Percentiles rank a stretch among this genome's conserved stretches.
Evolutionary conservation across 2,797 vertebrate genomes (phyloP).

Genomic region (Glyptemys insculpta): DNA sequence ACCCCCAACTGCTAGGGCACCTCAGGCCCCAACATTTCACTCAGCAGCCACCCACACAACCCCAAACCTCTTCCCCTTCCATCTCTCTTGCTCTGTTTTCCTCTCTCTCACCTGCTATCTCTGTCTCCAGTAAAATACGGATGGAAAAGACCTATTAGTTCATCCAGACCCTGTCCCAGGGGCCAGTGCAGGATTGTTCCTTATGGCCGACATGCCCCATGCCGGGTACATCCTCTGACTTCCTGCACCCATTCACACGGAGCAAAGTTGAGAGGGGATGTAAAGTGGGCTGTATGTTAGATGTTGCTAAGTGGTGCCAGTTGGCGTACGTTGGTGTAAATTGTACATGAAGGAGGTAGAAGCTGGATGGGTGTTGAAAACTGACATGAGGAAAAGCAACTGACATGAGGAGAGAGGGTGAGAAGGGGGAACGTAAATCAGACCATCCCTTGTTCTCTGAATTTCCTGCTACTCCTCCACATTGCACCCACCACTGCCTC

Average conservation of each 20-base stretch:
- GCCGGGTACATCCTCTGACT: fast-evolving
- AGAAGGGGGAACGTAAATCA: fast-evolving
- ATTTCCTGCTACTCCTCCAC: not conserved
- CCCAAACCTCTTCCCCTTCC: no score
- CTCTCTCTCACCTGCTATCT: no score
- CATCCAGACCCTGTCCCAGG: not conserved
- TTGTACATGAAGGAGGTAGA: fast-evolving
- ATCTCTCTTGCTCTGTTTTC: not conserved
- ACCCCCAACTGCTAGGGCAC: no score
- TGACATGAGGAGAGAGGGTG: not conserved
- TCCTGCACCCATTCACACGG: fast-evolving
- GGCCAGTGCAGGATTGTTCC: not conserved
- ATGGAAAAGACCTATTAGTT: not conserved
- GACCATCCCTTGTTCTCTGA: not conserved
- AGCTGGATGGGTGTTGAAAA: fast-evolving
- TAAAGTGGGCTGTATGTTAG: fast-evolving
- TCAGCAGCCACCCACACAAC: no score
- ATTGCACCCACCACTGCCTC: not conserved
- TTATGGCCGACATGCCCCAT: no score
- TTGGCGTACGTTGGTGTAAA: not conserved
- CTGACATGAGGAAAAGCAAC: fast-evolving
- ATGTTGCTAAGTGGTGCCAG: not conserved
- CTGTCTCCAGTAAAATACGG: not conserved
- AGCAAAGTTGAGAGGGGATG: not conserved
- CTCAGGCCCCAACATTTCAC: no score